Evolutionary conservation across 2,888 invertebrate genomes (phyloP).

Genomic region (Epirrita christyi): DNA sequence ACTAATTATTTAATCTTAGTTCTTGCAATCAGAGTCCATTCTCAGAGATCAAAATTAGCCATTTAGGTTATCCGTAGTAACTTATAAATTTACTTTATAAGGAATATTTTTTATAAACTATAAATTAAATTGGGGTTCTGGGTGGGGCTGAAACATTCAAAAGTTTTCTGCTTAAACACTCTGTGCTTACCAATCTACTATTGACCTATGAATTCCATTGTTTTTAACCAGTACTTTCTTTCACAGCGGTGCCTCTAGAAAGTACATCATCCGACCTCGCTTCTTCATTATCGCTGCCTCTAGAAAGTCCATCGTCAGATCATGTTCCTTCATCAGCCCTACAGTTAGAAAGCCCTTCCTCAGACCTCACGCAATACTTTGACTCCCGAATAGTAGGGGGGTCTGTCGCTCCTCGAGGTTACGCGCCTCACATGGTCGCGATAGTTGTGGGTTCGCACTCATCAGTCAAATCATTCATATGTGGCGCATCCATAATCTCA

Average conservation of each 20-base stretch:
- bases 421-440: slow-evolving; percentile 15
- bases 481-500: slow-evolving; percentile 37
- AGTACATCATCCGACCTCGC: neutral
- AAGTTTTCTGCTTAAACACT: too few relatives aligned
- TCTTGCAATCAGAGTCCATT: too few relatives aligned
- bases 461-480: slow-evolving; percentile 13
- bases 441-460: slow-evolving; percentile 23
- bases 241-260: slow-evolving; percentile 10
- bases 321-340: neutral
- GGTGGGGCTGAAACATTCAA: too few relatives aligned
- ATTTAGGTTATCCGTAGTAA: too few relatives aligned
- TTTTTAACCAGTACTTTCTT: neutral
- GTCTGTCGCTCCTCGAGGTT: neutral
- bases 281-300: neutral
- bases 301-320: neutral
- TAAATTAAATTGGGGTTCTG: too few relatives aligned
- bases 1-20: too few relatives aligned
- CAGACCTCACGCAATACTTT: slow-evolving; percentile 7
- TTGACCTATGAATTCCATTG: neutral
- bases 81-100: too few relatives aligned
- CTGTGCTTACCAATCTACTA: too few relatives aligned
- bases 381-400: slow-evolving; percentile 19
- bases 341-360: neutral
- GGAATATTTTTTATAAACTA: too few relatives aligned
- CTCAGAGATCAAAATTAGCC: too few relatives aligned